Evolutionary conservation across 1,140 invertebrate genomes (phyloP), one percentile per base, ranked within the genome.

Genomic region (Hypothenemus hampei): DNA sequence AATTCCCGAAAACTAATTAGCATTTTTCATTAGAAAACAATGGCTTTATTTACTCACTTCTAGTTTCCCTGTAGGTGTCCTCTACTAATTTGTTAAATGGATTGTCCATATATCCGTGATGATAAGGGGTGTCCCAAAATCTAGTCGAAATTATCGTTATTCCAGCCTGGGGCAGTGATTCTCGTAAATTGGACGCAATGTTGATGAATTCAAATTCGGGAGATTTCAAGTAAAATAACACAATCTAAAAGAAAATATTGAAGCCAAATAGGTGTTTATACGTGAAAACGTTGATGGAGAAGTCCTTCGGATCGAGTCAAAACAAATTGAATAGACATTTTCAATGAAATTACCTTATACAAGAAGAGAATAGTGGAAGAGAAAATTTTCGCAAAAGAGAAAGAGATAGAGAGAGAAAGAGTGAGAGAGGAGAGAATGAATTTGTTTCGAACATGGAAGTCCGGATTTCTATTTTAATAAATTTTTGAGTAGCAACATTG

Each of bases 81-180:
- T 80, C 76, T 6, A 93, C 82, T 20, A 91, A 78, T n/a, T 82
- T 70, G 57, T 82, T 73, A 65, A 93, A 93, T 1, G 90, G 90
- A 77, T 93, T 93, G 15, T 77, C 75, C 64, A 83, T 73, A 65
- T 85, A 87, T 22, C 85, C 85, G 64, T 90, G 81, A 65, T 85
- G 80, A 67, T 86, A 89, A 3, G 87, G 83, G n/a, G 82, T 81
- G 44, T 80, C 78, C 84, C 88, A 91, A 40, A 79, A 81, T 39
- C 77, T 77, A 1, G 79, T 72, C 19, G 79, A 78, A 4, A 79
- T 77, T 3, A 91, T 78, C 0, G 76, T 77, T 41, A 92, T 81
- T n/a, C 84, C 85, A 4, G 81, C 78, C 3, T 73, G 71, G 23
- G 76, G 75, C 13, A 90, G 74, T 0, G 85, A 84, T 20, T 76